Base-by-base conservation (phyloP, 1,140 invertebrate genomes). In the Ips nitidus region DNA sequence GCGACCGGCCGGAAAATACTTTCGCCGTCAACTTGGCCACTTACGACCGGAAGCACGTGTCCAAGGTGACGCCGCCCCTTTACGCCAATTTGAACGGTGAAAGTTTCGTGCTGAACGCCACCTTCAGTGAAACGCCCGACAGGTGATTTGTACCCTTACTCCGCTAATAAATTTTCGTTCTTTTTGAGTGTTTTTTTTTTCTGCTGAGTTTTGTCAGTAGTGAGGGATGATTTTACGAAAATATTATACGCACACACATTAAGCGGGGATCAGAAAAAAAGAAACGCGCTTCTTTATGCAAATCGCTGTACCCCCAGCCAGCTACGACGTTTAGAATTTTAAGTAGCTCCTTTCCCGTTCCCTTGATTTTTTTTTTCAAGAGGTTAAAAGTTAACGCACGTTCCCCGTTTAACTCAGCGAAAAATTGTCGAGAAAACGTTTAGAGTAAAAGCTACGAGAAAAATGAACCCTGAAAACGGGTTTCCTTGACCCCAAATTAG, bases 1-100 rank as follows among this genome's bases (percentile, higher is more conserved):
- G 76, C n/a, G 73, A 77, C 6, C 66, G 67, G 37, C 66, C 63
- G 57, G 73, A 71, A n/a, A 75, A 77, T 52, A 73, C 74, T 2
- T 77, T 77, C 52, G 71, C 72, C 45, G 75, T 77, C 3, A 75
- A 71, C 53, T 62, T 75, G 8, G 71, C 72, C 7, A 75, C 74
- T 7, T 62, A 69, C 40, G 74, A 77, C 42, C 55, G 71, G 42
- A 67, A 68, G 7, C 61, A 70, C n/a, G 69, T 66, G 36, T 74
- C 71, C 2, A 37, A 50, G 37, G 36, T 74, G 22, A 74, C 74
- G 4, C 52, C 63, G 0, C 73, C 70, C 22, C 41, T 75, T 43
- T 68, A 71, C 38, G 72, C 68, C 4, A 73, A 68, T 53, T 41
- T 71, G n/a, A 71, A 71, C 52, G 69, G 69, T 4, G 69, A 70